Evolutionary conservation across 2,888 invertebrate genomes (phyloP), one percentile per base, ranked within the genome.

Genomic region (Leptogaster cylindrica): DNA sequence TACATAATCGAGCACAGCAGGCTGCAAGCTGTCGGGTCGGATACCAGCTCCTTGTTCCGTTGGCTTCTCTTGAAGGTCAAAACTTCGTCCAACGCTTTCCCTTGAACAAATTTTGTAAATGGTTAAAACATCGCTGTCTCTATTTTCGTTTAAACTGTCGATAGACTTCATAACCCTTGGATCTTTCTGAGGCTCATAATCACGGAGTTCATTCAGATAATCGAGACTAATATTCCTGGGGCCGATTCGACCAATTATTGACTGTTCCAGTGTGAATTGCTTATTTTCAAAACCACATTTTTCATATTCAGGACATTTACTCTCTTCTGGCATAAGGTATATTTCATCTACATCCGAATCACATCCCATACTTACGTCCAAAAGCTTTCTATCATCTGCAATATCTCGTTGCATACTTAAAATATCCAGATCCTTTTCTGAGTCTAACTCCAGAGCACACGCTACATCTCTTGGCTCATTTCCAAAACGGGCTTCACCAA

Each of bases 261-360:
- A 65, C 8, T 71, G 70, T 36, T 69, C 71, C 2, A 70, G 23
- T 7, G 69, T 67, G 46, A 70, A 70, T 36, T 71, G 70, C n/a
- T 70, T 70, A 36, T 71, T 71, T 50, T 71, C 70, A 48, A 69
- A 71, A 1, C 70, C 70, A 31, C 66, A 71, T 44, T 52, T 68
- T 28, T 70, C 71, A 12, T 68, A 66, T 14, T 69, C 69, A 16
- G 28, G 28, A 33, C 66, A 68, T 65, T 69, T 68, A 16, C 55
- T 61, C 10, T 50, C 58, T 39, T 66, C 69, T n/a, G 72, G 73
- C 71, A 73, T 72, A 6, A 73, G 67, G 63, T 68, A 73, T 41
- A 73, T 73, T 67, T 73, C 73, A 55, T 73, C 73, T 2, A 73
- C 65, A 39, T 72, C 72, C 7, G 72, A 72, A 69, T 72, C 72